These are phyloP conservation scores for Ceyx melanurus DNA, from an alignment of 2,113 vertebrate species.

Conservation along the genomic window DNA sequence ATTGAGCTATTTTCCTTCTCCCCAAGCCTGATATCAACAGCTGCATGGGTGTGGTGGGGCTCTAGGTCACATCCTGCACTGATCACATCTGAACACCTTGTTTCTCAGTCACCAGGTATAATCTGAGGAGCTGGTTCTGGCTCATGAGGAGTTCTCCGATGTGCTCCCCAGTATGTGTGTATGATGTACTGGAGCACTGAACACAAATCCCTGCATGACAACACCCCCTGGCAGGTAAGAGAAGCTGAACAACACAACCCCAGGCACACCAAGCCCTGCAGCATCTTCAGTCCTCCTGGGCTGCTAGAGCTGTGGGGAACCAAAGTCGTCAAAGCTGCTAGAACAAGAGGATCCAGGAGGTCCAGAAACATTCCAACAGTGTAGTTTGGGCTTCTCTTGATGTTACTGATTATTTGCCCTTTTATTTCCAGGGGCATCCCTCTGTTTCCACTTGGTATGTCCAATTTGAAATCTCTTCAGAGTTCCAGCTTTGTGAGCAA, in stretches of 20 bases:
- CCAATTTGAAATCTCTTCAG: neutral
- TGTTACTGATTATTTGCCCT: neutral
- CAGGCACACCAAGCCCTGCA: neutral
- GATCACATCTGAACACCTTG: neutral
- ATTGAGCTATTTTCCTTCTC: neutral
- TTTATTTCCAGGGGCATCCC: neutral
- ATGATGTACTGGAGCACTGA: neutral
- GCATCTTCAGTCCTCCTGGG: neutral
- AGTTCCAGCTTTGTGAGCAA: neutral
- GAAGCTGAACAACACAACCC: neutral
- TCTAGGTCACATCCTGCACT: neutral
- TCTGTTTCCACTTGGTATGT: neutral
- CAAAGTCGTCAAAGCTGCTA: neutral
- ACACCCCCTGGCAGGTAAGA: neutral
- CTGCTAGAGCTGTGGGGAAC: fast-evolving
- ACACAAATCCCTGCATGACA: neutral
- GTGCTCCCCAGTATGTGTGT: neutral
- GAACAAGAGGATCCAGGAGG: neutral
- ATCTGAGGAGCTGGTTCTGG: neutral
- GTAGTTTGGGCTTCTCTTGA: neutral
- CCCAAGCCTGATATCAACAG: neutral
- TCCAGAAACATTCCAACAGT: neutral
- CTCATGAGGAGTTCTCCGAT: neutral
- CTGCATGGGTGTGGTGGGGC: neutral
- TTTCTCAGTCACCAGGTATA: neutral